Conservation (phyloP, 2,113 vertebrate species). For the Dromiciops gliroides region DNA sequence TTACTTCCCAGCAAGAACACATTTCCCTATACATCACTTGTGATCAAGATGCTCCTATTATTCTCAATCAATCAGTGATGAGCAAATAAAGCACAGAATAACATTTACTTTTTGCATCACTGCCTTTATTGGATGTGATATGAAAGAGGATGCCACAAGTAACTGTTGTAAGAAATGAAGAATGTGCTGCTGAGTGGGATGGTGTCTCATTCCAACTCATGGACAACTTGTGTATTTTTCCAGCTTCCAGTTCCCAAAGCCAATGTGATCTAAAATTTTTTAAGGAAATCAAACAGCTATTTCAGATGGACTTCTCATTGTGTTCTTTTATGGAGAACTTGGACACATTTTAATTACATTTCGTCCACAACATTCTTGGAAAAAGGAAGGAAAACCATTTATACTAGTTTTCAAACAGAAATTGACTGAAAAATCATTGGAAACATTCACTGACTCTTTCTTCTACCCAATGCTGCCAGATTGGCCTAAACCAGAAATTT, state of each 20-base stretch:
- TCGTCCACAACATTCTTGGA: neutral
- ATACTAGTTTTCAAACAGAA: neutral
- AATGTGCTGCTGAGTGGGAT: neutral
- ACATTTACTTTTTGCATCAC: neutral
- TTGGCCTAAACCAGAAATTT: slow-evolving; percentile 2
- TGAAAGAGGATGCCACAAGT: slow-evolving; percentile 26
- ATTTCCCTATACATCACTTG: neutral
- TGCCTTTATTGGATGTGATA: slow-evolving; percentile 22
- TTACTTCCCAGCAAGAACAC: neutral
- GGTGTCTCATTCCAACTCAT: neutral
- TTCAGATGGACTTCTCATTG: neutral
- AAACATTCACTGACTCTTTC: neutral
- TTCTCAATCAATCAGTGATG: neutral
- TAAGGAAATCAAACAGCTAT: neutral
- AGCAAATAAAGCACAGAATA: neutral
- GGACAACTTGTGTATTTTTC: slow-evolving; percentile 6
- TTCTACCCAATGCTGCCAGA: neutral
- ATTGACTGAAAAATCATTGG: slow-evolving; percentile 34
- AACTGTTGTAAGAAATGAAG: neutral
- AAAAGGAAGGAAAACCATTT: neutral
- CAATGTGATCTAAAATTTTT: neutral
- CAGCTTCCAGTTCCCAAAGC: neutral
- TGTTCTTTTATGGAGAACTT: slow-evolving; percentile 19
- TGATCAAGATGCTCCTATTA: neutral
- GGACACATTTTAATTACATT: slow-evolving; percentile 25